Percentiles rank a stretch among this genome's conserved stretches.
Evolutionary conservation across 2,888 invertebrate genomes (phyloP).

Genomic region (Elysia crispata): DNA sequence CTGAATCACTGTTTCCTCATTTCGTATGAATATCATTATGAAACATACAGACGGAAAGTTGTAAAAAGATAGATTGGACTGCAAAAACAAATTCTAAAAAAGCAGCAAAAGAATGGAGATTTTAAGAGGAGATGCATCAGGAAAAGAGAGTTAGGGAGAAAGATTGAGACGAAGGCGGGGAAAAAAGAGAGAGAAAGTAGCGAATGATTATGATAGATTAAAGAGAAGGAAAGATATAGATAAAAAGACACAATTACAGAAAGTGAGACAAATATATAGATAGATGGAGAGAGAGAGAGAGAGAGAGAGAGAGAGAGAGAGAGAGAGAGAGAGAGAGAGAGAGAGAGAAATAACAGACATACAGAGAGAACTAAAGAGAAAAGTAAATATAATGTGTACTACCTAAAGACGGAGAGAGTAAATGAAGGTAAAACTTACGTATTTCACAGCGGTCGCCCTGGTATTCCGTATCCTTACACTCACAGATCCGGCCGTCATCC

Average conservation of each 20-base stretch:
- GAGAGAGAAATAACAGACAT: constrained; percentile 6
- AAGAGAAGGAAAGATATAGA: constrained; percentile 32
- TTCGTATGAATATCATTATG: too few relatives aligned
- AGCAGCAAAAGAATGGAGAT: too few relatives aligned
- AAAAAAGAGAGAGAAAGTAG: constrained; percentile 13
- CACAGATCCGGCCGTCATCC: constrained; percentile 95
- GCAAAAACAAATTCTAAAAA: too few relatives aligned
- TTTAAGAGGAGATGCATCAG: not conserved
- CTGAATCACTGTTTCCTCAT: too few relatives aligned
- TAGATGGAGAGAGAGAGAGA: too few relatives aligned
- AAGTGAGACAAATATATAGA: constrained; percentile 22
- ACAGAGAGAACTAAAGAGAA: too few relatives aligned
- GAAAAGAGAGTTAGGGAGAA: constrained; percentile 22
- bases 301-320: constrained; percentile 35
- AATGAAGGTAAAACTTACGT: constrained; percentile 82
- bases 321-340: constrained; percentile 20
- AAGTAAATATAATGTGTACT: not conserved
- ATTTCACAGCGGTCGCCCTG: constrained; percentile 96
- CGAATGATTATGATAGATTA: too few relatives aligned
- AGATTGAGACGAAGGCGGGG: constrained; percentile 20
- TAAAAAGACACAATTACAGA: constrained; percentile 17
- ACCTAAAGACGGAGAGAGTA: constrained; percentile 12
- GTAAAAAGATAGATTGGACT: too few relatives aligned
- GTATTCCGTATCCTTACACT: constrained; percentile 94
- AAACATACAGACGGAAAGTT: too few relatives aligned